A percentile compares a stretch with the other conserved stretches of the same genome.
phyloP scores from a whole-genome alignment of 2,888 invertebrate species.

The Andrena trimmerana region DNA sequence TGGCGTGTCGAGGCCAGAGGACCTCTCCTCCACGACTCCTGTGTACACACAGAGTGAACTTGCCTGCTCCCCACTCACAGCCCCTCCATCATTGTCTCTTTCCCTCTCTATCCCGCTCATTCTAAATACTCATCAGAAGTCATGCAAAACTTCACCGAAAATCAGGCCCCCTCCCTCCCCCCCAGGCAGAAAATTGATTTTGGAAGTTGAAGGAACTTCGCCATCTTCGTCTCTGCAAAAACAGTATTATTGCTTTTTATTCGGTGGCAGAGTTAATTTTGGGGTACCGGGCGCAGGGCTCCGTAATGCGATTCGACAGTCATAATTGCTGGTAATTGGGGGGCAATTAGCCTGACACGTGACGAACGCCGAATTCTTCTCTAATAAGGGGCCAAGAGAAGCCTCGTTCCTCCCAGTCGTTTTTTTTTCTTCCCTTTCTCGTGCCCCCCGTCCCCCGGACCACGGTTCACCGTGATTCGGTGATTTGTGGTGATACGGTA shows the following conservation, averaged over 20 bases:
- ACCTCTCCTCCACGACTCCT: constrained; percentile 10
- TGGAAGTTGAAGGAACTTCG: background rate
- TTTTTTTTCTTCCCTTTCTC: constrained; percentile 9
- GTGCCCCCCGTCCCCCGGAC: background rate
- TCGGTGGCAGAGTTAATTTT: background rate
- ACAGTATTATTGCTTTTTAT: background rate
- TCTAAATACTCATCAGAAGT: background rate
- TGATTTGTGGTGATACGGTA: constrained; percentile 70
- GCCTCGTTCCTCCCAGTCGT: constrained; percentile 20
- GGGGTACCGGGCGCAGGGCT: background rate
- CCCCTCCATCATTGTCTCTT: background rate
- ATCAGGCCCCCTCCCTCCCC: no score
- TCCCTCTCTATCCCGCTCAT: background rate
- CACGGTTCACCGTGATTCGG: constrained; percentile 41
- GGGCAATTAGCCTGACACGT: constrained; percentile 57
- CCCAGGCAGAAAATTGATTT: background rate
- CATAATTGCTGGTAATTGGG: constrained; percentile 61
- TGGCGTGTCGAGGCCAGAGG: constrained; percentile 38
- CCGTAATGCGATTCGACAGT: constrained; percentile 43
- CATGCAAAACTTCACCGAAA: background rate
- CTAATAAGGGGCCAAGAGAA: constrained; percentile 61
- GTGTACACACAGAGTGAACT: background rate
- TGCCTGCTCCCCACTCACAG: background rate
- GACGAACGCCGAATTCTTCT: constrained; percentile 47
- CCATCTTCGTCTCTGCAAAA: no score